A percentile compares a stretch with the other conserved stretches of the same genome.
Conservation (phyloP, 2,888 invertebrate species). For the Diarsia rubi region DNA sequence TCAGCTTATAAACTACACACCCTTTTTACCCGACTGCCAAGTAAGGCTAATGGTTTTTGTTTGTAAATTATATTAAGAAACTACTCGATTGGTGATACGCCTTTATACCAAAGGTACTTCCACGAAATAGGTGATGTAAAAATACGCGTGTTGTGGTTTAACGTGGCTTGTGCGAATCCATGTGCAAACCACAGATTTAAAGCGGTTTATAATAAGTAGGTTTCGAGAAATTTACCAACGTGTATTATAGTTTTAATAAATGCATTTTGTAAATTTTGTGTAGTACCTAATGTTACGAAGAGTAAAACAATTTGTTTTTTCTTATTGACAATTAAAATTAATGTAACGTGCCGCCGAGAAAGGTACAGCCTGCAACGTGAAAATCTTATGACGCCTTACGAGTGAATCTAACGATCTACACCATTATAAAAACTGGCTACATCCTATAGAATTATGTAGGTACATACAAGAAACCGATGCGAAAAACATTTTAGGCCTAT, state of each 20-base stretch:
- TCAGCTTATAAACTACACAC: neutral
- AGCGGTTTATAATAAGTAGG: neutral
- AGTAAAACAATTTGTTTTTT: neutral
- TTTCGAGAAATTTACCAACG: neutral
- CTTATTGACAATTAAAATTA: neutral
- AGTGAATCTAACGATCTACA: neutral
- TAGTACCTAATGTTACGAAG: neutral
- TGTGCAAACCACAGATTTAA: neutral
- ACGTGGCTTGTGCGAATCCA: neutral
- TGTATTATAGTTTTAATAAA: neutral
- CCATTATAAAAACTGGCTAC: neutral
- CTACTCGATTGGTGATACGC: neutral
- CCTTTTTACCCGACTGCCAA: neutral
- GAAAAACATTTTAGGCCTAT: neutral
- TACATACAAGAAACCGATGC: neutral
- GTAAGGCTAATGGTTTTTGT: neutral
- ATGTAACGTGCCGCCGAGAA: neutral
- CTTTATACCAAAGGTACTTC: too few relatives aligned
- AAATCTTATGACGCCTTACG: neutral
- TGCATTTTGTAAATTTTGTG: slow-evolving; percentile 15
- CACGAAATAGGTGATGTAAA: neutral
- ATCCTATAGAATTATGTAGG: neutral
- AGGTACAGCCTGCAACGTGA: neutral
- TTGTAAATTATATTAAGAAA: neutral
- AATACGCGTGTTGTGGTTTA: neutral